These are phyloP conservation scores for Aphyosemion australe DNA, from an alignment of 2,113 vertebrate species.

Conservation along the genomic window DNA sequence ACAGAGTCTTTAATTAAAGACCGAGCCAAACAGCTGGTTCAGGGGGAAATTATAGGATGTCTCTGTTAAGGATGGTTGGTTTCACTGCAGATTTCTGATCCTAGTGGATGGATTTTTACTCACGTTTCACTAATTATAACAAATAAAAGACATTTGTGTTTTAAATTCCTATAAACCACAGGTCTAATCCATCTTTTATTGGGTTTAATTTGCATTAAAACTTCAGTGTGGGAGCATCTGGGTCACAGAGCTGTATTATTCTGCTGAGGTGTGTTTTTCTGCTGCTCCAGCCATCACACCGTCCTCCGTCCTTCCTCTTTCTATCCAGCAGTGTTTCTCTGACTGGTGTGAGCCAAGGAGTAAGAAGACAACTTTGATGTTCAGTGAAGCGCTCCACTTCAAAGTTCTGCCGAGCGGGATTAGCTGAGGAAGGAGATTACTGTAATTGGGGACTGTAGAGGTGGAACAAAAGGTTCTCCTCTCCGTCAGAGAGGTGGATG, in stretches of 20 bases:
- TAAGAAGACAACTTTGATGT: conserved; percentile 63
- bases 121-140: too few species aligned
- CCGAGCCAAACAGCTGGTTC: too few species aligned
- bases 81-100: too few species aligned
- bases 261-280: conserved; percentile 14
- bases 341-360: conserved; percentile 26
- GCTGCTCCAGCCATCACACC: conserved; percentile 25
- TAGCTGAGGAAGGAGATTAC: conserved; percentile 64
- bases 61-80: too few species aligned
- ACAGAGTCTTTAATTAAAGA: too few species aligned
- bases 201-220: background rate
- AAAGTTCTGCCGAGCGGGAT: conserved; percentile 55
- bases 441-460: conserved; percentile 63
- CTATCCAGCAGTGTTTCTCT: conserved; percentile 26
- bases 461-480: conserved; percentile 63
- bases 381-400: conserved; percentile 52
- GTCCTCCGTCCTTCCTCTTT: conserved; percentile 24
- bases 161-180: too few species aligned
- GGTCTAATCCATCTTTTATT: too few species aligned
- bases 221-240: background rate
- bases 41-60: too few species aligned
- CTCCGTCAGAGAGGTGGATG: conserved; percentile 37
- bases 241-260: background rate
- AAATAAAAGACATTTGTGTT: too few species aligned
- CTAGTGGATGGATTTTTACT: too few species aligned